Evolutionary conservation across 2,888 invertebrate genomes (phyloP).

Genomic region (Morpho achilles): DNA sequence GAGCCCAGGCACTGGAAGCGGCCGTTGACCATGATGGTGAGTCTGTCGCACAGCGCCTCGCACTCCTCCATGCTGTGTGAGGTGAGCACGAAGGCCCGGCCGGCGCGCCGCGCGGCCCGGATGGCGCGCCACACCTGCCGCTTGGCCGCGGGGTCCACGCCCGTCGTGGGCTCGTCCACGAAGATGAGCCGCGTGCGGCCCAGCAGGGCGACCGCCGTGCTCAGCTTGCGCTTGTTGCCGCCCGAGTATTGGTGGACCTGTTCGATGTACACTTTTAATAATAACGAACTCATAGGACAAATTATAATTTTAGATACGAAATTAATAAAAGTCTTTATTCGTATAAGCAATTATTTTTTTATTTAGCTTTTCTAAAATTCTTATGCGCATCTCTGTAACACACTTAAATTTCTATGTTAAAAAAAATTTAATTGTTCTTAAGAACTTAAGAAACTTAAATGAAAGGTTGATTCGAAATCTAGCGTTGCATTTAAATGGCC

Average conservation of each 20-base stretch:
- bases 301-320: no score
- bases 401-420: no score
- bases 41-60: conserved; percentile 88
- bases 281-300: no score
- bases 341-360: no score
- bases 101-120: conserved; percentile 81
- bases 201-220: conserved; percentile 84
- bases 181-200: conserved; percentile 84
- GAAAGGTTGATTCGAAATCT: no score
- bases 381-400: no score
- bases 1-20: conserved; percentile 86
- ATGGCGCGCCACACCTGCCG: conserved; percentile 85
- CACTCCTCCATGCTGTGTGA: conserved; percentile 94
- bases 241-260: conserved; percentile 82
- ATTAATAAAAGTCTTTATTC: no score
- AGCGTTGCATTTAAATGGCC: no score
- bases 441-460: no score
- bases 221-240: conserved; percentile 86
- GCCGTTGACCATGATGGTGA: conserved; percentile 91
- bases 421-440: no score
- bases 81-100: conserved; percentile 87
- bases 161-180: conserved; percentile 83
- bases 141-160: conserved; percentile 90
- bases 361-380: no score
- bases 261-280: neutral